A percentile compares a stretch with the other conserved stretches of the same genome.
Evolutionary conservation across 2,113 vertebrate genomes (phyloP).

Genomic region (Osmerus mordax): DNA sequence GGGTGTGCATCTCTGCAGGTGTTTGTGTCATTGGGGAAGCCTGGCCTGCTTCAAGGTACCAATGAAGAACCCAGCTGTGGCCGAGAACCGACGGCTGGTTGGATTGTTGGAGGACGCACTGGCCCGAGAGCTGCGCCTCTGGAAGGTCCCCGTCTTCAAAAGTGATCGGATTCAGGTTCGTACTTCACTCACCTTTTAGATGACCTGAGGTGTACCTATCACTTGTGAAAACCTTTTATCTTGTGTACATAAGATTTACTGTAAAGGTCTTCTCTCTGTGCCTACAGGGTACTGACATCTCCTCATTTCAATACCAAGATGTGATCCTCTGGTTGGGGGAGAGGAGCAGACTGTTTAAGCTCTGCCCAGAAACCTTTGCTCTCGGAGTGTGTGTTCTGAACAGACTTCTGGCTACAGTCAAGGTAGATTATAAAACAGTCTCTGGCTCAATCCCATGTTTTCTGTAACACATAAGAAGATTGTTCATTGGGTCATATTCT

Average conservation of each 20-base stretch:
- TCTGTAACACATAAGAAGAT: not conserved
- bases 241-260: not conserved
- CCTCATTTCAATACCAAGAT: conserved; percentile 60
- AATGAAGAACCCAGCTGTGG: conserved; percentile 68
- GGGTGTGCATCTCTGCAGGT: conserved; percentile 46
- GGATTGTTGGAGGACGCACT: conserved; percentile 69
- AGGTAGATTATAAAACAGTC: conserved; percentile 46
- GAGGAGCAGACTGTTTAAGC: conserved; percentile 62
- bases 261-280: not conserved
- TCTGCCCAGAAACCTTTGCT: conserved; percentile 69
- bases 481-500: not conserved
- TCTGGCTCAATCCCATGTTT: not conserved
- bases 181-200: not conserved
- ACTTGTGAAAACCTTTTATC: not conserved
- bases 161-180: conserved; percentile 66
- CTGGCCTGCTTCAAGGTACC: conserved; percentile 49
- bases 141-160: conserved; percentile 73
- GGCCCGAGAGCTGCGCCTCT: conserved; percentile 65
- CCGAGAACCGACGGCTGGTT: conserved; percentile 46
- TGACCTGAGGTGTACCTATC: not conserved
- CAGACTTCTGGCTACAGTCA: conserved; percentile 69
- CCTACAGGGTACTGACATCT: conserved; percentile 70
- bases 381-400: conserved; percentile 71
- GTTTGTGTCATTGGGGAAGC: conserved; percentile 54
- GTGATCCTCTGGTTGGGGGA: conserved; percentile 68